Conservation (phyloP, 1,140 invertebrate species). For the Drosophila obscura region DNA sequence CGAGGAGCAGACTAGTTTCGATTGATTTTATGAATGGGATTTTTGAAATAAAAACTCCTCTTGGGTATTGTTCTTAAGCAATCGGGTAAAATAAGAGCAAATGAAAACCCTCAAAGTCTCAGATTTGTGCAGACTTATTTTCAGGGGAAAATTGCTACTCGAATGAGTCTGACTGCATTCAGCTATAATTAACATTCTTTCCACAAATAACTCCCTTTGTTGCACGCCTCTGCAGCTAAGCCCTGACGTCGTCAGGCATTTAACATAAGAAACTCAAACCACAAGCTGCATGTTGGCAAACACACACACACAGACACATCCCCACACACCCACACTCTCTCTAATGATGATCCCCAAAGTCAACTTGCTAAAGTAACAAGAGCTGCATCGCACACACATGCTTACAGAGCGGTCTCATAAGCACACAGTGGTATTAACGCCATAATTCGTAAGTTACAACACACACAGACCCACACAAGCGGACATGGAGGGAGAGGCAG, state of each 20-base stretch:
- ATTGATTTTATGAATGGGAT: no score
- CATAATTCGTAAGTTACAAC: slow-evolving; percentile 75
- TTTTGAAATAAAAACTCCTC: no score
- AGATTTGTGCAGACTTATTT: neutral
- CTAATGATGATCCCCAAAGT: slow-evolving; percentile 80
- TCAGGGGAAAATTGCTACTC: neutral
- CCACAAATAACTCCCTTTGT: slow-evolving; percentile 44
- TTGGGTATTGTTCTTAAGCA: no score
- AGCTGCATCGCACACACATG: slow-evolving; percentile 19
- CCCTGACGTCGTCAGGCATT: slow-evolving; percentile 38
- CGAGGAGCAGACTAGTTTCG: no score
- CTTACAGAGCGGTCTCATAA: slow-evolving; percentile 41
- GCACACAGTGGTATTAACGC: slow-evolving; percentile 77
- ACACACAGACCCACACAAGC: slow-evolving; percentile 28
- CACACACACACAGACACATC: slow-evolving; percentile 6
- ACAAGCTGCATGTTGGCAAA: slow-evolving; percentile 30
- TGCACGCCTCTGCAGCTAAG: slow-evolving; percentile 5
- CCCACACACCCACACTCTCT: slow-evolving; percentile 1
- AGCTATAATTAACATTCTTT: slow-evolving; percentile 41
- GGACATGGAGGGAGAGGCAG: neutral
- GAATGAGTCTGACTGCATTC: neutral
- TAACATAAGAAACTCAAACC: slow-evolving; percentile 34
- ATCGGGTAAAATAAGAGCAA: neutral
- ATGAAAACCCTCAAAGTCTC: neutral
- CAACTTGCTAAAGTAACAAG: slow-evolving; percentile 76